Evolutionary conservation across 2,113 vertebrate genomes (phyloP), one percentile per base, ranked within the genome.

Genomic region (Leptocoma aspasia): DNA sequence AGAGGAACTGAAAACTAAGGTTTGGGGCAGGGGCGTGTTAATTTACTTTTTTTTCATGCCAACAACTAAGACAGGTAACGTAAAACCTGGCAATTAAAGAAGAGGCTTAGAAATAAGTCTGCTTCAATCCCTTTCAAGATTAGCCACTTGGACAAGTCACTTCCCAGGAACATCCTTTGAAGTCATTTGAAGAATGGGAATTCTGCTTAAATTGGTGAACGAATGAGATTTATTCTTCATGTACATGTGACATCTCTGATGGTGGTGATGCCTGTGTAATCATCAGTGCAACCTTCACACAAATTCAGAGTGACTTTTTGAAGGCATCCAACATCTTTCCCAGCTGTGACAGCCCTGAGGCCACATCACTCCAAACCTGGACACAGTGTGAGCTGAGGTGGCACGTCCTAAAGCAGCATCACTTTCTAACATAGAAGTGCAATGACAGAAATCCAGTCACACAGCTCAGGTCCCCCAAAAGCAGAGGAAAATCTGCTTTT

Each of bases 101-200:
- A 89, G 70, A 87, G 92, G 81, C 77, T 94, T 94, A 96, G 71
- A 68, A 95, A 57, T 53, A 64, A 95, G 53, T 56, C 66, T 72
- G 75, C 30, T 54, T 94, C 86, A 92, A 84, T 91, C 79, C 80
- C 61, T 53, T 72, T 82, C 41, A 66, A 64, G 83, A 95, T 95
- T 86, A 95, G 53, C 66, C 73, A 49, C 65, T 18, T 68, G 65
- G 72, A 86, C 72, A 75, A 91, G 69, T 28, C 49, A 22, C 24
- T 82, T 89, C 53, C 50, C 81, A 76, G 11, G 22, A 57, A 31
- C 47, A 16, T 33, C 26, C 77, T 92, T 16, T 91, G 66, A 94
- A 95, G 70, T 57, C 13, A 23, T 21, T 8, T 50, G 65, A 56
- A 84, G 70, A 57, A 76, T 10, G 24, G 41, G 57, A 90, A 73